Conservation (phyloP, 2,888 invertebrate species). For the Itoplectis maculator region DNA sequence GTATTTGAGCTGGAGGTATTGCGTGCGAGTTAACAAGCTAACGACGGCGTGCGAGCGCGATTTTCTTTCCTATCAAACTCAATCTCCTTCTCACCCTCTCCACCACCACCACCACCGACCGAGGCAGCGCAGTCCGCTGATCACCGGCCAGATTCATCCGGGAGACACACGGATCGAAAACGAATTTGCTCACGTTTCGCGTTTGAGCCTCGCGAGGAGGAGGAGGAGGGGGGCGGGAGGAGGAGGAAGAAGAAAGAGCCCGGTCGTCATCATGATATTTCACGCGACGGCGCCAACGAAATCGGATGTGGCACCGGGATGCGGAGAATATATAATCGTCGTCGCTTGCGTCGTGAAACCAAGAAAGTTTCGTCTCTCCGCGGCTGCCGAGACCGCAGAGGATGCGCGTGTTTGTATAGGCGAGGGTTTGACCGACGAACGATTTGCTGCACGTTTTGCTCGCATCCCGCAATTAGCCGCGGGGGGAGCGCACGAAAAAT, state of each 20-base stretch:
- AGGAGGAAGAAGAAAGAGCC: neutral
- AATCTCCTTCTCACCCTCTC: conserved; percentile 83
- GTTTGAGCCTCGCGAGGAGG: conserved; percentile 46
- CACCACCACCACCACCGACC: conserved; percentile 63
- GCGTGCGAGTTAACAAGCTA: conserved; percentile 85
- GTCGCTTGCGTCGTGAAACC: neutral
- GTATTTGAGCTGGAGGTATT: conserved; percentile 84
- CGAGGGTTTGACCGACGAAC: neutral
- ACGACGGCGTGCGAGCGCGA: conserved; percentile 84
- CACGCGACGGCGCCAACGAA: neutral
- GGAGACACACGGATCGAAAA: conserved; percentile 17
- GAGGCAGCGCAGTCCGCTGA: conserved; percentile 6
- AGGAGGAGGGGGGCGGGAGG: neutral
- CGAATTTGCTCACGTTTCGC: conserved; percentile 58
- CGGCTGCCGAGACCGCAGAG: neutral
- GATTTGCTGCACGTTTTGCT: conserved; percentile 10
- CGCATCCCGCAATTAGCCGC: conserved; percentile 1
- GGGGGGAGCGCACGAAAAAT: neutral
- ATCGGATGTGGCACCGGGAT: neutral
- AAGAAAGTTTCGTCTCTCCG: neutral
- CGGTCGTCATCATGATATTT: neutral
- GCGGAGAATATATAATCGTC: neutral
- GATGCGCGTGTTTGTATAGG: neutral
- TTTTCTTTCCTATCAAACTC: conserved; percentile 84
- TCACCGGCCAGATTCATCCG: conserved; percentile 28